These are phyloP conservation scores for Rhynchonycteris naso DNA, from an alignment of 2,797 vertebrate species.

Conservation along the genomic window DNA sequence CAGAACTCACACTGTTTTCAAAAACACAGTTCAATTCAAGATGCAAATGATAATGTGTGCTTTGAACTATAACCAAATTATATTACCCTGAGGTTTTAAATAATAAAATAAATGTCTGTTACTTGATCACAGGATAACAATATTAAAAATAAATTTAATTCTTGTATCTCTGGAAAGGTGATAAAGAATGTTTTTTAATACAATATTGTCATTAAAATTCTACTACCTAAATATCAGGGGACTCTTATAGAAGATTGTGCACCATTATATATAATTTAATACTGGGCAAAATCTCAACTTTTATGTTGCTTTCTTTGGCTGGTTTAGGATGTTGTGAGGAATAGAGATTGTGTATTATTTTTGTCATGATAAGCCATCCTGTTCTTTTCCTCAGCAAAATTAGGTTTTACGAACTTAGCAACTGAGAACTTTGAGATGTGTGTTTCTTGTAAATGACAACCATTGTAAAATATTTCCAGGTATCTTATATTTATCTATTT, in stretches of 20 bases:
- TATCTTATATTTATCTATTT: not conserved
- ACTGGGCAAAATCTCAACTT: not conserved
- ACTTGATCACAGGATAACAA: not conserved
- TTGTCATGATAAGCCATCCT: not conserved
- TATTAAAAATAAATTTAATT: conserved; percentile 50
- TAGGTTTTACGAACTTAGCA: not conserved
- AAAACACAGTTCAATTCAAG: conserved; percentile 17
- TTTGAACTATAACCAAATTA: conserved; percentile 6
- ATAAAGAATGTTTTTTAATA: conserved; percentile 4
- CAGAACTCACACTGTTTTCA: not conserved
- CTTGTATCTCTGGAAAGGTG: not conserved
- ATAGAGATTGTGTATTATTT: not conserved
- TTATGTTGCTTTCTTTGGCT: conserved; percentile 2
- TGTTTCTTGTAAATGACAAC: not conserved
- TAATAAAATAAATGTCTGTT: not conserved
- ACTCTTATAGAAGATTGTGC: not conserved
- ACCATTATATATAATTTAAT: not conserved
- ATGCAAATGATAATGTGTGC: not conserved
- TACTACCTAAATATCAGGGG: not conserved
- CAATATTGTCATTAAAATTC: conserved; percentile 42
- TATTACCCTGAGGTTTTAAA: not conserved
- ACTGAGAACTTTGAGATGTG: not conserved
- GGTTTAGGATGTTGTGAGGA: not conserved
- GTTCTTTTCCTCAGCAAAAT: conserved; percentile 7
- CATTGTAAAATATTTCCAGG: not conserved